These are phyloP conservation scores for Laterallus jamaicensis DNA, from an alignment of 2,113 vertebrate genomes.

Conservation along the genomic window DNA sequence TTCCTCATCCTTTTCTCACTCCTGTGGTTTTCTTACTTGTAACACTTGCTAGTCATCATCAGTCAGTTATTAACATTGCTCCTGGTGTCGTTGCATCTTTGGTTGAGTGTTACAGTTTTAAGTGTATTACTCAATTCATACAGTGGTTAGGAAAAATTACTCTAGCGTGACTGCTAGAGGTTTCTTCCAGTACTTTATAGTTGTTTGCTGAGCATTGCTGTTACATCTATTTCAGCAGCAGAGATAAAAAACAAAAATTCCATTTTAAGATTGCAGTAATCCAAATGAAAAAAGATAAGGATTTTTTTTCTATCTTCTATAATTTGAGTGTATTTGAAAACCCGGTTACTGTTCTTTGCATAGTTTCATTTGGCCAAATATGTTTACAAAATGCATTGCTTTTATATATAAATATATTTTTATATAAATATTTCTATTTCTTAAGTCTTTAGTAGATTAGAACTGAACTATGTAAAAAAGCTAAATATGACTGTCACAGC, in stretches of 20 bases:
- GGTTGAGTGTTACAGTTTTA: neutral
- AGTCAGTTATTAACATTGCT: constrained; percentile 14
- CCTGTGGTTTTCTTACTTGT: neutral
- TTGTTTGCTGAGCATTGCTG: neutral
- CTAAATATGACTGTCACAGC: neutral
- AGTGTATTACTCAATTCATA: neutral
- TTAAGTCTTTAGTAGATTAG: neutral
- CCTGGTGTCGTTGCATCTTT: neutral
- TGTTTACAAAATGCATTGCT: neutral
- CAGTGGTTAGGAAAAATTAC: neutral
- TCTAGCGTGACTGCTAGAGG: neutral
- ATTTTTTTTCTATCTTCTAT: neutral
- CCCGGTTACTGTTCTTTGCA: neutral
- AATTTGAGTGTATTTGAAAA: neutral
- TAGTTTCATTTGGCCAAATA: neutral
- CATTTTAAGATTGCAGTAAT: neutral
- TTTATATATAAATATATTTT: neutral
- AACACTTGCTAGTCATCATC: neutral
- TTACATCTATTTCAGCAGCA: neutral
- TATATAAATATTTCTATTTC: neutral
- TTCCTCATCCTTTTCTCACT: neutral
- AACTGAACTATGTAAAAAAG: neutral
- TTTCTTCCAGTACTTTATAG: neutral
- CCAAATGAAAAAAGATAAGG: neutral
- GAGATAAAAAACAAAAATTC: neutral